Evolutionary conservation across 2,888 invertebrate genomes (phyloP), one percentile per base, ranked within the genome.

Genomic region (Drosophila yooni): DNA sequence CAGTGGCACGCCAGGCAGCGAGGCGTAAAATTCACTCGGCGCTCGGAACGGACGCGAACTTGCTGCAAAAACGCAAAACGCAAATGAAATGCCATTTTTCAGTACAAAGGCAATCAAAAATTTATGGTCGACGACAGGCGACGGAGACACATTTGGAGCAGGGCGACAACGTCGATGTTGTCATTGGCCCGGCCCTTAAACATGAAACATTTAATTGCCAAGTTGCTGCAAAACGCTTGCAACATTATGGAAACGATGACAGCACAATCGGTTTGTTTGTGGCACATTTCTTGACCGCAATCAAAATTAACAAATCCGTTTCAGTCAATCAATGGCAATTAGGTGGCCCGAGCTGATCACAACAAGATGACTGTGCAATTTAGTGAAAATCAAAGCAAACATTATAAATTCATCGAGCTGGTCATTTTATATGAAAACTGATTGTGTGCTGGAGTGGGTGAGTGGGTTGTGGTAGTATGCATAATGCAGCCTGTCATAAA

Each of bases 21-120:
- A 90, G 78, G 75, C 89, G 87, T 86, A 80, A 90, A 85, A 85
- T 90, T 85, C 90, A 90, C 67, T 88, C 83, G 89, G 40, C 75
- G 66, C 66, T 74, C 70, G 69, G 57, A 70, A 57, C 68, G 64
- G 77, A 61, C 70, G 70, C 76, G 66, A 15, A 25, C 46, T 46
- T 46, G 25, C 46, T 46, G 46, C 46, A 79, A 62, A 81, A 81
- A 68, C 73, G 72, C 69, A 66, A 66, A 82, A 83, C 82, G 79
- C 79, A 81, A 89, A 81, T 79, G 85, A 82, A 89, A 88, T 76
- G 72, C 70, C 77, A 88, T 89, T 84, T 84, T 77, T 71, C 73
- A 69, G 60, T 38, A 70, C 71, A 83, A 83, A 73, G 87, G 87
- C 87, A 80, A 90, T 90, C 70, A 77, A 86, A 88, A 79, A 90